These are phyloP conservation scores for Pomatostomus ruficeps DNA, from an alignment of 2,113 vertebrate species.

Conservation along the genomic window DNA sequence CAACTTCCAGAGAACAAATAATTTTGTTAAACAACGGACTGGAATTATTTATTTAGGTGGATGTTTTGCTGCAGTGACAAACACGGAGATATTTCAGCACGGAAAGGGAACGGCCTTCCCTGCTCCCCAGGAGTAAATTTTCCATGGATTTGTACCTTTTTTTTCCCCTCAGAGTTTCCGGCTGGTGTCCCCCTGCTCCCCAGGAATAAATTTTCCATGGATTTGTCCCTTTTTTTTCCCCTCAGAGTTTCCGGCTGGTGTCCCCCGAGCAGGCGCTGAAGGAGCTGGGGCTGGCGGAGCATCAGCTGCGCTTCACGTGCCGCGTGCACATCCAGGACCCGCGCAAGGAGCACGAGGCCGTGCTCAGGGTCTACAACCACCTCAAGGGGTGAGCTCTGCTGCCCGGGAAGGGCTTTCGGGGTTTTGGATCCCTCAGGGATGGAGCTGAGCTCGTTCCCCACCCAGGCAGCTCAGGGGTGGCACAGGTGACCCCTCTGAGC, in stretches of 20 bases:
- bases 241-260: conserved; percentile 87
- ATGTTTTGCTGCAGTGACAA: not conserved
- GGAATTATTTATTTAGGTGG: not conserved
- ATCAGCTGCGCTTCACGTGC: conserved; percentile 95
- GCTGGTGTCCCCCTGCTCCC: conserved; percentile 76
- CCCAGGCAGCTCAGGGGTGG: not conserved
- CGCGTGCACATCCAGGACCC: conserved; percentile 89
- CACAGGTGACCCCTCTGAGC: not conserved
- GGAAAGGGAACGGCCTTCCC: rapidly evolving
- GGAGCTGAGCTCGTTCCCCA: not conserved
- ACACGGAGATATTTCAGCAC: rapidly evolving
- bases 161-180: conserved; percentile 77
- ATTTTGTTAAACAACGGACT: not conserved
- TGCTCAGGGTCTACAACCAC: conserved; percentile 84
- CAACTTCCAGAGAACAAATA: not conserved
- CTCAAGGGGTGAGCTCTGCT: conserved; percentile 76
- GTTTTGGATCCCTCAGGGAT: rapidly evolving
- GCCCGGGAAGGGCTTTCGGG: rapidly evolving
- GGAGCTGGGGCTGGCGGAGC: conserved; percentile 90
- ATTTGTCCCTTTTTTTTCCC: too few species aligned
- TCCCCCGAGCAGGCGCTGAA: conserved; percentile 92
- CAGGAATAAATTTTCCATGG: too few species aligned
- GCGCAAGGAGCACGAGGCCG: conserved; percentile 86
- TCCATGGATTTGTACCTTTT: too few species aligned
- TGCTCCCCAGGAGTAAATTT: not conserved